Base-by-base conservation (phyloP, 2,113 vertebrate species). In the Crotalus horridus region DNA sequence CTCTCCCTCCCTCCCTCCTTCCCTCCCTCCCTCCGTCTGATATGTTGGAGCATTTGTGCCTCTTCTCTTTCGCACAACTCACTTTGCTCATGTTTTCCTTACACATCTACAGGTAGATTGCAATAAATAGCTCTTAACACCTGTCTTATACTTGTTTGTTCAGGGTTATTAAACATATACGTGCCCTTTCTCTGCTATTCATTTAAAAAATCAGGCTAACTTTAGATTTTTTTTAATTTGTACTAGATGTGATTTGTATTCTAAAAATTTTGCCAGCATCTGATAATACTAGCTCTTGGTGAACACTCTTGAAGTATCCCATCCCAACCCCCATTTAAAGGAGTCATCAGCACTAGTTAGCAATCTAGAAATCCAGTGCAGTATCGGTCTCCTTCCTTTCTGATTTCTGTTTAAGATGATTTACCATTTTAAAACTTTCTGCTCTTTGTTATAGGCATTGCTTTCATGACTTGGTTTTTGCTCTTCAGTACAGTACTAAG, bases 141-240 rank as follows among this genome's bases (percentile, higher is more conserved):
- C 6, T 61, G 3, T 13, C 93, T 24, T 93, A 55, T 93, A 96
- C 96, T 95, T 96, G 96, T 96, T 97, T 96, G 97, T 96, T 58
- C 23, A 94, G 96, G 95, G 93, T 96, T 93, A 95, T 95, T 97
- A 93, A 95, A 94, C 95, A 95, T 94, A 96, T 94, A 97, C 97
- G 96, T 91, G 93, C 95, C 39, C 94, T 95, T 94, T 1, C 93
- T 95, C 94, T 91, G 89, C 93, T 96, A 95, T 90, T 90, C 93
- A 94, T 95, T 95, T 96, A 91, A 89, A 33, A 94, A 94, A 91
- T 95, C 90, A 93, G 94, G 89, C 92, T 87, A 89, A 59, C 43
- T 85, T 94, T 96, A 81, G 93, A 91, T 95, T 96, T 97, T 96
- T 58, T 81, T 81, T 81, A 20, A 7, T 81, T 6, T 58, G 9